phyloP scores from a whole-genome alignment of 1,140 invertebrate species.

The Hypsibius dujardini region DNA sequence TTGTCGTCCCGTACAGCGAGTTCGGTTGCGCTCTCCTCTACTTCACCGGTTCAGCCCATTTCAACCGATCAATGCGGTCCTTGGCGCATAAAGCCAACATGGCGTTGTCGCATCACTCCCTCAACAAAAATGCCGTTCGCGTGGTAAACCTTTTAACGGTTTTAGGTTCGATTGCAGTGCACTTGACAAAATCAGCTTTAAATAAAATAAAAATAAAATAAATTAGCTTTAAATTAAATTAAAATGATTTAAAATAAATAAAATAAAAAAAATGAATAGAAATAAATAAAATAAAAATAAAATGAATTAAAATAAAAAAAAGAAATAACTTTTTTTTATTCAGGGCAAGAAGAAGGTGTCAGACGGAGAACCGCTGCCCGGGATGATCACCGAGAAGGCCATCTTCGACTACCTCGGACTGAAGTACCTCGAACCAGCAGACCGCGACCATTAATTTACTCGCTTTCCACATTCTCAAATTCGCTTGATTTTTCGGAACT shows the following conservation, averaged over 20 bases:
- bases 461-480: too few species aligned
- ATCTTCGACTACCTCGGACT: conserved; percentile 34
- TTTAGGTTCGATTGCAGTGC: conserved; percentile 1
- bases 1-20: conserved; percentile 37
- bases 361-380: conserved; percentile 31
- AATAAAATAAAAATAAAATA: too few species aligned
- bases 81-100: conserved; percentile 37
- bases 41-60: conserved; percentile 41
- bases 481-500: too few species aligned
- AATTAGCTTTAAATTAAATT: too few species aligned
- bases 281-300: too few species aligned
- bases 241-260: too few species aligned
- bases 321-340: conserved; percentile 18
- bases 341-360: conserved; percentile 33
- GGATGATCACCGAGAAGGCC: conserved; percentile 33
- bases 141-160: conserved; percentile 25
- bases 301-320: too few species aligned
- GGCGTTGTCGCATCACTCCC: conserved; percentile 38
- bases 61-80: conserved; percentile 39
- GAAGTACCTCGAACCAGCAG: conserved; percentile 33
- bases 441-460: conserved; percentile 31
- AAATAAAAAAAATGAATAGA: too few species aligned
- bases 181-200: too few species aligned
- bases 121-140: conserved; percentile 33
- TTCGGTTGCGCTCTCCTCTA: conserved; percentile 38